Base-by-base conservation (phyloP, 2,113 vertebrate genomes). In the Ammodytes dubius region DNA sequence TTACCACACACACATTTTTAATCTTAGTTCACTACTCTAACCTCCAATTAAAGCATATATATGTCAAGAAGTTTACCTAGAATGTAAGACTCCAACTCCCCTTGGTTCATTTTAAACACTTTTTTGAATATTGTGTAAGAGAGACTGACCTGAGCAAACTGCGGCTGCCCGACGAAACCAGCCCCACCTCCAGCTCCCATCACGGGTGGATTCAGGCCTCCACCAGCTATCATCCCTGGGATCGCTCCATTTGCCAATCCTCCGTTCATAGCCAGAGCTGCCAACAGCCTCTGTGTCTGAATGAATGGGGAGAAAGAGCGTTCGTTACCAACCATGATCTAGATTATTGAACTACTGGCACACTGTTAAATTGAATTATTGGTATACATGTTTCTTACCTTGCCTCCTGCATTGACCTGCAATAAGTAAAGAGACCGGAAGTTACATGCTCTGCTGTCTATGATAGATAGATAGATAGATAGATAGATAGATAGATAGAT, bases 401-500 rank as follows among this genome's bases (percentile, higher is more conserved):
- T 94, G 39, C 86, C 91, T 54, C 86, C 91, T 54, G 82, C 91
- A 58, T 60, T 89, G 77, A 84, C 91, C 94, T 95, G 80, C 13
- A 88, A 43, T 7, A 27, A 76, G 53, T 43, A 49, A 82, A 84
- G 5, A 85, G 2, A 88, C 0, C 27, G 47, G 13, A 77, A 49
- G n/a, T 86, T 40, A 66, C 5, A 79, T 60, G 8, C 17, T 54
- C 7, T 58, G 46, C 5, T 69, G 19, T 35, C 3, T 61, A 52
- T 73, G 27, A 7, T 0, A 64, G 45, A 59, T 43, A 56, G 7
- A 49, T 45, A 65, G 12, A 46, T 8, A 64, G 50, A 70, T 35
- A 77, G 46, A 56, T 40, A 53, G 43, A 59, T n/a, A 58, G 37
- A 74, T 59, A 50, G 64, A 67, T 45, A 70, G 64, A 70, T 61